phyloP scores from a whole-genome alignment of 2,888 invertebrate species.

The Chrysopilus asiliformis region DNA sequence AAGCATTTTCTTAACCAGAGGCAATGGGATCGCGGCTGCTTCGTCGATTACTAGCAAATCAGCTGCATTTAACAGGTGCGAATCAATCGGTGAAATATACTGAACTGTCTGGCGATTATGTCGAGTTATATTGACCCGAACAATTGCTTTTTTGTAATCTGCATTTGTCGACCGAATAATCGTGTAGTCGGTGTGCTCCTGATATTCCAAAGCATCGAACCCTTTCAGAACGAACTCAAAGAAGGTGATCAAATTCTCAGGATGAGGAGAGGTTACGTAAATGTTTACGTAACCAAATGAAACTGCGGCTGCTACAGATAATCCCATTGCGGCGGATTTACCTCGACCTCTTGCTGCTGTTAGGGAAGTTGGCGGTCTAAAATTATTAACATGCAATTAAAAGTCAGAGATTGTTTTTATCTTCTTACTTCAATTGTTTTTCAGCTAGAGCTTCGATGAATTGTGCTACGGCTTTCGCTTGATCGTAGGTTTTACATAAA shows the following conservation, averaged over 20 bases:
- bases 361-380: slow-evolving; percentile 77
- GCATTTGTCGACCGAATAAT: slow-evolving; percentile 89
- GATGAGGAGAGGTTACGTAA: slow-evolving; percentile 95
- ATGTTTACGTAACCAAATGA: slow-evolving; percentile 74
- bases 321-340: slow-evolving; percentile 92
- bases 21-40: slow-evolving; percentile 95
- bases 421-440: slow-evolving; percentile 53
- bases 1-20: slow-evolving; percentile 76
- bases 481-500: slow-evolving; percentile 84
- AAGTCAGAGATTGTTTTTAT: too few relatives aligned
- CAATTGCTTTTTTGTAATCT: slow-evolving; percentile 91
- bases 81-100: slow-evolving; percentile 92
- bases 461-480: slow-evolving; percentile 81
- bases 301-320: slow-evolving; percentile 77
- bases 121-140: slow-evolving; percentile 80
- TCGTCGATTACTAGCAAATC: slow-evolving; percentile 95
- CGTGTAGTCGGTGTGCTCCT: slow-evolving; percentile 93
- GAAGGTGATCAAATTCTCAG: slow-evolving; percentile 93
- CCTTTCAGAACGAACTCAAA: slow-evolving; percentile 96
- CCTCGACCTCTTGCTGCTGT: slow-evolving; percentile 96
- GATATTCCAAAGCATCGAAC: slow-evolving; percentile 83
- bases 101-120: slow-evolving; percentile 91
- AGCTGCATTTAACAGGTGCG: slow-evolving; percentile 77
- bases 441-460: slow-evolving; percentile 94
- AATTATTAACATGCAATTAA: too few relatives aligned